phyloP scores from a whole-genome alignment of 2,888 invertebrate genomes.

The Neelides folsomi region DNA sequence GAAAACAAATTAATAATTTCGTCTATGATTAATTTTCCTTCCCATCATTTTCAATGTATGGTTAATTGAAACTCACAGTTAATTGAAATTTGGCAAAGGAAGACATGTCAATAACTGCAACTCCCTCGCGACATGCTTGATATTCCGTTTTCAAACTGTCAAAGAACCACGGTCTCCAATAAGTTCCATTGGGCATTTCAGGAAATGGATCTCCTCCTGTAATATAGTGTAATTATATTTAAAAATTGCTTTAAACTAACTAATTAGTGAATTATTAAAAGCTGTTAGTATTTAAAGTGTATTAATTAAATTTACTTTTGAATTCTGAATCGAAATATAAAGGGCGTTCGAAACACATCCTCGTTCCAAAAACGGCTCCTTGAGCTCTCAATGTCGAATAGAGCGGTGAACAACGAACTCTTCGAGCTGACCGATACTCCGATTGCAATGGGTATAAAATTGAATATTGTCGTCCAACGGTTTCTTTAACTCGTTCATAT shows the following conservation, averaged over 20 bases:
- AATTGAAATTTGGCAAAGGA: slow-evolving; percentile 63
- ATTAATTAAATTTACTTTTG: slow-evolving; percentile 38
- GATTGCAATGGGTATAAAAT: slow-evolving; percentile 44
- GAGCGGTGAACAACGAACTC: slow-evolving; percentile 53
- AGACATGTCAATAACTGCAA: slow-evolving; percentile 64
- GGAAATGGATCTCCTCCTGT: slow-evolving; percentile 42
- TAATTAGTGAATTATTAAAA: background rate
- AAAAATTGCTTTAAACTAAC: too few species aligned
- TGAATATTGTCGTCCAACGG: slow-evolving; percentile 44
- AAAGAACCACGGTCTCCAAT: slow-evolving; percentile 56
- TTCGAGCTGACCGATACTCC: slow-evolving; percentile 49
- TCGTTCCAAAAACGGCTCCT: slow-evolving; percentile 54
- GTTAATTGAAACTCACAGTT: slow-evolving; percentile 43
- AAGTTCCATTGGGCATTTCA: slow-evolving; percentile 48
- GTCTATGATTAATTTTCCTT: too few species aligned
- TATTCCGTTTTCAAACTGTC: slow-evolving; percentile 56
- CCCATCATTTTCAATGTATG: too few species aligned
- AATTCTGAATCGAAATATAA: slow-evolving; percentile 51
- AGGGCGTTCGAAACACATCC: slow-evolving; percentile 59
- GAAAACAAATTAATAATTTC: too few species aligned
- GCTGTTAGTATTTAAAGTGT: slow-evolving; percentile 3
- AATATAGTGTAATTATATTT: too few species aligned
- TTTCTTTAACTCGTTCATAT: slow-evolving; percentile 50
- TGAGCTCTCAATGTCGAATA: slow-evolving; percentile 51
- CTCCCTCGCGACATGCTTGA: slow-evolving; percentile 58